Evolutionary conservation across 2,888 invertebrate species (phyloP), one percentile per base, ranked within the genome.

Genomic region (Gari tellinella): DNA sequence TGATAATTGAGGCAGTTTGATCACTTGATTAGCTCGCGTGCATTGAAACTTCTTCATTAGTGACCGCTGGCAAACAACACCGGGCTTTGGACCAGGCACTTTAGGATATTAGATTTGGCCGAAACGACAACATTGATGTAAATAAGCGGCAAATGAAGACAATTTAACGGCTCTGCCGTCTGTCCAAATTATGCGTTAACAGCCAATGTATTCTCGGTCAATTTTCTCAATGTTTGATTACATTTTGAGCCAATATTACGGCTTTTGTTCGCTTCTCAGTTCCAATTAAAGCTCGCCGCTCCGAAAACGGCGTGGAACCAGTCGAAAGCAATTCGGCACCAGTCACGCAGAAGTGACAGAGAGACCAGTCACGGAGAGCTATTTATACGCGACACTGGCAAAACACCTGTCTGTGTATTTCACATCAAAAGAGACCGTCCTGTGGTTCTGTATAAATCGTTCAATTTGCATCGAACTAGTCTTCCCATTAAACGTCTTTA

Each of bases 171-270:
- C 45, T 40, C 26, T 49, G 60, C 76, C 76, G 62, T 76, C 76
- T 76, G 76, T 76, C 76, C 76, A 67, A 65, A 76, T 76, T 76
- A 76, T 56, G 76, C 63, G 63, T 72, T 76, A 76, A 76, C 69
- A 62, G 58, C 69, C 40, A 55, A 43, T 56, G 69, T 75, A 75
- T 69, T 65, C 49, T 53, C 26, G 58, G 40, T 45, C 58, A 63
- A 73, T 58, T 64, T 65, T 58, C 69, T 67, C 63, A 58, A 58
- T 63, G 66, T 78, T 72, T 78, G 72, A 78, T 73, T 73, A 63
- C 69, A 78, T 72, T 72, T 70, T 66, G 68, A 65, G 62, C 66
- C 65, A 69, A 75, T 75, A 68, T 69, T 65, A 65, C 61, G 51
- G 43, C 74, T 64, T 62, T 74, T 74, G 74, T 74, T 75, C 65